phyloP scores from a whole-genome alignment of 2,888 invertebrate genomes.

The Acronicta leporina region DNA sequence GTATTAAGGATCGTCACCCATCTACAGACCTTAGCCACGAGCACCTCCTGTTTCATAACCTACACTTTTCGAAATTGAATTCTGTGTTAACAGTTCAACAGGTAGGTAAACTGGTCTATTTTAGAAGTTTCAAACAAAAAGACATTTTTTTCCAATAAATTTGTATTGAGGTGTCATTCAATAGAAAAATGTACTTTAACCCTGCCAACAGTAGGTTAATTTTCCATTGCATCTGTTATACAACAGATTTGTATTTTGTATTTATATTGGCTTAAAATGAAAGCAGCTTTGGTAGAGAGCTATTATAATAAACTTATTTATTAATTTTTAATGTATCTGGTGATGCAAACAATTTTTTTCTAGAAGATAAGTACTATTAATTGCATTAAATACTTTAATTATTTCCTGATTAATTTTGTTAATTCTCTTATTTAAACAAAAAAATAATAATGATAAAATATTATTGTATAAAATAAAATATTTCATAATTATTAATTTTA shows the following conservation, averaged over 20 bases:
- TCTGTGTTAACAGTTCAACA: constrained; percentile 24
- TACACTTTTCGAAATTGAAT: constrained; percentile 11
- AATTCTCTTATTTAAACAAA: no score
- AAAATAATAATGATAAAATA: no score
- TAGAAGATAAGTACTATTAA: no score
- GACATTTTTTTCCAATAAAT: constrained; percentile 12
- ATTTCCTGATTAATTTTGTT: no score
- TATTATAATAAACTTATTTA: constrained; percentile 28
- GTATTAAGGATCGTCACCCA: no score
- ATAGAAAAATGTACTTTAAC: constrained; percentile 16
- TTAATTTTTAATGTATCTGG: constrained; percentile 8
- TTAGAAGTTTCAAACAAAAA: constrained; percentile 6
- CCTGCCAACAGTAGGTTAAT: constrained; percentile 1
- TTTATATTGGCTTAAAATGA: constrained; percentile 23
- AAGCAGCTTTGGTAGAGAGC: constrained; percentile 59
- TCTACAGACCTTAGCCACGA: no score
- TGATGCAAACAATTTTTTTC: constrained; percentile 1
- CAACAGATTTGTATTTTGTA: constrained; percentile 13
- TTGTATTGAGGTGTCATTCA: constrained; percentile 23
- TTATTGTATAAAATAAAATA: no score
- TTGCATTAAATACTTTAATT: neutral
- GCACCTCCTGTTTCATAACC: constrained; percentile 15
- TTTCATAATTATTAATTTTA: no score
- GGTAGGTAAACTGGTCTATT: constrained; percentile 17
- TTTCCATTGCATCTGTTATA: constrained; percentile 5